Evolutionary conservation across 2,888 invertebrate species (phyloP).

Genomic region (Penaeus monodon): DNA sequence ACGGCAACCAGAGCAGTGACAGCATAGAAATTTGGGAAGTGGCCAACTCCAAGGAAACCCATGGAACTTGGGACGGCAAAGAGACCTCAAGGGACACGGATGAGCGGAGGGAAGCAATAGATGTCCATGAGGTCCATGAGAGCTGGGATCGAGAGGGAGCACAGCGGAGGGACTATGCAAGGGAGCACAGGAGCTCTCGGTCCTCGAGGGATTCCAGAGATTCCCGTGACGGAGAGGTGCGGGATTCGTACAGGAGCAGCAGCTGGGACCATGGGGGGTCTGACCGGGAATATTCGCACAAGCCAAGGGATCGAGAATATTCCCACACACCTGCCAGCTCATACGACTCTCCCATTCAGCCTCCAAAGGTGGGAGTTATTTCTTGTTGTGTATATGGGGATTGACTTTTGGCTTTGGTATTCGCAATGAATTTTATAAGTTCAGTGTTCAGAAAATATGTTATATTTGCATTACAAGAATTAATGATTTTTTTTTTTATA

Average conservation of each 20-base stretch:
- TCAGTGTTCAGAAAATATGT: too few species aligned
- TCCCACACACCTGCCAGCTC: constrained; percentile 32
- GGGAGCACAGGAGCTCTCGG: constrained; percentile 44
- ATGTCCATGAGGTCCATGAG: constrained; percentile 15
- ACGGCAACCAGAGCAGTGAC: not conserved
- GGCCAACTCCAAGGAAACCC: constrained; percentile 12
- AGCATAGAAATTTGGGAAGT: constrained; percentile 6
- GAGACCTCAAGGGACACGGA: constrained; percentile 21
- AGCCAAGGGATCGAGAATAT: constrained; percentile 45
- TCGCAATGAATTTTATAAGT: too few species aligned
- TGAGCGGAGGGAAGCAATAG: constrained; percentile 20
- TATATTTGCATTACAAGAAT: too few species aligned
- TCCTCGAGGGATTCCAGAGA: constrained; percentile 37
- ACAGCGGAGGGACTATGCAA: constrained; percentile 19
- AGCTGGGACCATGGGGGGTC: constrained; percentile 36
- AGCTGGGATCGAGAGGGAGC: constrained; percentile 27
- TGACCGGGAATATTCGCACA: constrained; percentile 45
- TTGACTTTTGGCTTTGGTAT: too few species aligned
- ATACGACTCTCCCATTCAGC: constrained; percentile 49
- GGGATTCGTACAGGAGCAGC: constrained; percentile 39
- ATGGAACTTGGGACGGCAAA: constrained; percentile 6
- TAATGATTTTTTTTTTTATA: not conserved
- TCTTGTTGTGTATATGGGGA: not conserved
- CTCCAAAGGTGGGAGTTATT: constrained; percentile 42
- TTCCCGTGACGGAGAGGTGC: not conserved